These are phyloP conservation scores for Fragum sueziense DNA, from an alignment of 2,888 invertebrate genomes.

Conservation along the genomic window DNA sequence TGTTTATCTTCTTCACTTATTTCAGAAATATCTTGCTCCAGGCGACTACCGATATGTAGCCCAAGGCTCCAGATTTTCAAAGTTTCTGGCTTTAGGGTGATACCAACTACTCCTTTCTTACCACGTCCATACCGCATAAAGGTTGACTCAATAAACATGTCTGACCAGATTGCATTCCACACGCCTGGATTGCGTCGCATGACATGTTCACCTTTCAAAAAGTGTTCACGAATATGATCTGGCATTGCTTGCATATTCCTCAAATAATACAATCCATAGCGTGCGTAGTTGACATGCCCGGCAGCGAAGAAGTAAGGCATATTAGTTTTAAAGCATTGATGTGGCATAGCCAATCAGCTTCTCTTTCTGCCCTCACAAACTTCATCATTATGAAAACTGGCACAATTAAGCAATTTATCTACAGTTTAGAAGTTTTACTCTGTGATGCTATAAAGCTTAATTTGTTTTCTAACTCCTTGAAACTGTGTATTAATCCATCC, in stretches of 20 bases:
- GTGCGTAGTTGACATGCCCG: slow-evolving; percentile 60
- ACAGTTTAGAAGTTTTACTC: slow-evolving; percentile 43
- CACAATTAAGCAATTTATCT: slow-evolving; percentile 58
- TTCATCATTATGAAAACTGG: slow-evolving; percentile 58
- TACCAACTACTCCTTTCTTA: slow-evolving; percentile 59
- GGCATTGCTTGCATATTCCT: slow-evolving; percentile 55
- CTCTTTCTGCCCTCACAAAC: slow-evolving; percentile 56
- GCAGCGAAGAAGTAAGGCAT: slow-evolving; percentile 65
- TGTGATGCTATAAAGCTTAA: background rate
- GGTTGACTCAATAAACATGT: slow-evolving; percentile 67
- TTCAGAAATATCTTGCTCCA: slow-evolving; percentile 33
- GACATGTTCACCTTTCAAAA: slow-evolving; percentile 60
- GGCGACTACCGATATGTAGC: slow-evolving; percentile 48
- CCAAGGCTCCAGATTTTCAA: slow-evolving; percentile 62
- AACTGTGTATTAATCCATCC: background rate
- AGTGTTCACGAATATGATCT: slow-evolving; percentile 37
- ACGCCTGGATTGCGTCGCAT: slow-evolving; percentile 60
- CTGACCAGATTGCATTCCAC: slow-evolving; percentile 66
- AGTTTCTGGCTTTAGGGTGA: slow-evolving; percentile 58
- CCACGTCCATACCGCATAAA: slow-evolving; percentile 70
- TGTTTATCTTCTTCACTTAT: slow-evolving; percentile 21
- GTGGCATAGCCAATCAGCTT: slow-evolving; percentile 62
- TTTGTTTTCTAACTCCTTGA: background rate
- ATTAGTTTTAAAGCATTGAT: slow-evolving; percentile 49
- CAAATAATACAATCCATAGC: slow-evolving; percentile 63